These are phyloP conservation scores for Felis chaus DNA, from an alignment of 2,113 vertebrate genomes.

Conservation along the genomic window DNA sequence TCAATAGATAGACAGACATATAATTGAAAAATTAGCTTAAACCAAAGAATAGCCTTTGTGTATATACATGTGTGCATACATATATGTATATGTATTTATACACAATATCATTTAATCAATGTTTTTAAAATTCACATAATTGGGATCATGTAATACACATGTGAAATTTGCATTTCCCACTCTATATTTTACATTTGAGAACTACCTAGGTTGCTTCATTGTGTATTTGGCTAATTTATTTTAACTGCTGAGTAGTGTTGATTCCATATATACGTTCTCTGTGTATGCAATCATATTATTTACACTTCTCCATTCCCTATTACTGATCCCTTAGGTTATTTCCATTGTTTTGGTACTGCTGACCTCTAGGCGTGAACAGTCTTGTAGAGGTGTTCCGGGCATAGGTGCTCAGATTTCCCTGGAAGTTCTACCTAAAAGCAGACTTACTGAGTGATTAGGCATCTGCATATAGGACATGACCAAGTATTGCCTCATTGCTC, in stretches of 20 bases:
- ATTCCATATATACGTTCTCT: neutral
- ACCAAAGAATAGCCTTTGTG: neutral
- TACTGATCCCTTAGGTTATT: neutral
- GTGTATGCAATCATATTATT: neutral
- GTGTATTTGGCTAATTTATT: neutral
- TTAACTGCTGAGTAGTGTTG: neutral
- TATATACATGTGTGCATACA: accelerated
- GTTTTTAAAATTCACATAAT: neutral
- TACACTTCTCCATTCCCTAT: neutral
- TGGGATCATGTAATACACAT: neutral
- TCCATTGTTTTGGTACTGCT: neutral
- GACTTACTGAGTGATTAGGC: neutral
- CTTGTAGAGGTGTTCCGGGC: neutral
- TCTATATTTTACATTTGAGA: neutral
- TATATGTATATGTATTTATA: neutral
- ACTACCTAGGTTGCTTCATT: neutral
- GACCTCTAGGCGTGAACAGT: neutral
- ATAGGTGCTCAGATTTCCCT: neutral
- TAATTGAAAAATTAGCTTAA: neutral
- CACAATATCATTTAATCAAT: neutral
- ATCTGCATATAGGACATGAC: neutral
- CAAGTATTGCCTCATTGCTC: neutral
- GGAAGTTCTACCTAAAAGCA: neutral
- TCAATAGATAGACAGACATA: neutral
- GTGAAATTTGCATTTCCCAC: neutral